Conservation (phyloP, 2,797 vertebrate genomes). For the Coluber constrictor region DNA sequence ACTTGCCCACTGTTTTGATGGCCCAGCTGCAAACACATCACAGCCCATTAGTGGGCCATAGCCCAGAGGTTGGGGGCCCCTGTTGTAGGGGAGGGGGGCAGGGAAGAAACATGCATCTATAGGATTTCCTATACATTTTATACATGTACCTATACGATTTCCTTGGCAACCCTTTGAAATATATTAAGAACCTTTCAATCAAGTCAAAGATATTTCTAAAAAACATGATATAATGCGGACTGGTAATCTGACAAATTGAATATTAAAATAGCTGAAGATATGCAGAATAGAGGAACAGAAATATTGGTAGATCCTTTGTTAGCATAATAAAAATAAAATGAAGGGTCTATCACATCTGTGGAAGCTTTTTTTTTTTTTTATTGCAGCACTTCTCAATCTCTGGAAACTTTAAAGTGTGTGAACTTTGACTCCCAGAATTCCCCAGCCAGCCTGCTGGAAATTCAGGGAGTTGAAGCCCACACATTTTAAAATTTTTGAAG, state of each 20-base stretch:
- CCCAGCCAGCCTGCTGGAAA: not conserved
- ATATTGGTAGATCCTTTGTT: not conserved
- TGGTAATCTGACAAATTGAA: not conserved
- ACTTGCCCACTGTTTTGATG: not conserved
- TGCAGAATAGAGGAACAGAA: not conserved
- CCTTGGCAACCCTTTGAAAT: too few relatives aligned
- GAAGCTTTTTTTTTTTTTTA: not conserved
- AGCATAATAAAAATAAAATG: not conserved
- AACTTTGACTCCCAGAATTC: not conserved
- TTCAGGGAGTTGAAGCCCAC: not conserved
- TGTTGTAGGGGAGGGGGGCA: too few relatives aligned
- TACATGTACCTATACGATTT: not conserved
- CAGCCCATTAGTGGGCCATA: not conserved
- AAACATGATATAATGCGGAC: not conserved
- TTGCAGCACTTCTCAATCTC: not conserved
- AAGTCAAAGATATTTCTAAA: not conserved
- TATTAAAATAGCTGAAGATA: not conserved
- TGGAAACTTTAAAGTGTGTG: not conserved
- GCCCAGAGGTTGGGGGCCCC: not conserved
- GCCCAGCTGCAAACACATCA: not conserved
- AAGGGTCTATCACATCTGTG: not conserved
- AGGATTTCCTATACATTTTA: not conserved
- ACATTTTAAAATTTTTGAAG: not conserved
- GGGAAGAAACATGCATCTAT: not conserved
- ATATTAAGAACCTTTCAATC: not conserved